These are phyloP conservation scores for Enteromius fasciolatus DNA, from an alignment of 2,797 vertebrate genomes.

Conservation along the genomic window DNA sequence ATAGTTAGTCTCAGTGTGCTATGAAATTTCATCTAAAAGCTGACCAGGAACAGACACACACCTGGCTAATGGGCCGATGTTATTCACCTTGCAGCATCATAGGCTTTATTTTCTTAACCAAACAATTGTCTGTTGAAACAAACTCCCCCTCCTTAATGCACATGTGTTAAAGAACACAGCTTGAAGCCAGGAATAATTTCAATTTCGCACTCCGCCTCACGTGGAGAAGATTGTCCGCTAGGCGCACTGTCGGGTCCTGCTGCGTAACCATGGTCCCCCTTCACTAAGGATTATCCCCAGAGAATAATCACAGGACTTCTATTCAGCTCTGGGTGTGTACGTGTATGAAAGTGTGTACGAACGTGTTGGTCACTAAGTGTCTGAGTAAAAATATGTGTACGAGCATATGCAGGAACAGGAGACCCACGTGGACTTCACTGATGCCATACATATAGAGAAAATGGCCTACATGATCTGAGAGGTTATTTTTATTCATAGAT, in stretches of 20 bases:
- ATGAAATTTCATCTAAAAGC: slow-evolving; percentile 10
- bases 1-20: slow-evolving; percentile 1
- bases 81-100: slow-evolving; percentile 26
- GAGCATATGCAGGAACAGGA: slow-evolving; percentile 31
- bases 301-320: slow-evolving; percentile 45
- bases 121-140: slow-evolving; percentile 34
- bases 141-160: slow-evolving; percentile 49
- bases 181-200: slow-evolving; percentile 65
- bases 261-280: slow-evolving; percentile 33
- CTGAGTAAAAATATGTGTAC: background rate
- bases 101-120: slow-evolving; percentile 41
- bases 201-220: slow-evolving; percentile 57
- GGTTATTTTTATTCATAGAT: slow-evolving; percentile 54
- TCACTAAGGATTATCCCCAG: slow-evolving; percentile 32
- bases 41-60: slow-evolving; percentile 11
- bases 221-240: slow-evolving; percentile 59
- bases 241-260: slow-evolving; percentile 24
- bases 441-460: slow-evolving; percentile 33
- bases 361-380: background rate
- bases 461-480: background rate
- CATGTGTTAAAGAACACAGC: slow-evolving; percentile 60
- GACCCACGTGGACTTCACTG: background rate
- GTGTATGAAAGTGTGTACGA: slow-evolving; percentile 1
- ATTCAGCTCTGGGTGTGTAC: slow-evolving; percentile 42
- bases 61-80: slow-evolving; percentile 1